Percentiles rank a stretch among this genome's conserved stretches.
These are phyloP conservation scores for Microtus californicus DNA, from an alignment of 2,797 vertebrate species.

Conservation along the genomic window DNA sequence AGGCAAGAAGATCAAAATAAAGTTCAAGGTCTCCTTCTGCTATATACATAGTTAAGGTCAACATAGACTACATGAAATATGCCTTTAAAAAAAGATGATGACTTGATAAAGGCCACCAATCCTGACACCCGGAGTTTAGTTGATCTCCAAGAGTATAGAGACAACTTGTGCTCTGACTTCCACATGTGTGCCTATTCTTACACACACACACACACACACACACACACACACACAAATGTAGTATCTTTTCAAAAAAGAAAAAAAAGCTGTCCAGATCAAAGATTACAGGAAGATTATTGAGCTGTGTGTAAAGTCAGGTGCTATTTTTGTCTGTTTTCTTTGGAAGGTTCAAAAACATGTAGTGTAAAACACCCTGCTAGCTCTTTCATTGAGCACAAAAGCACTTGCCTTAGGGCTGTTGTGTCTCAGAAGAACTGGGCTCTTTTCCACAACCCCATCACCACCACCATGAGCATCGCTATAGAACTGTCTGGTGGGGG, in stretches of 20 bases:
- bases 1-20: background rate
- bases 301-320: background rate
- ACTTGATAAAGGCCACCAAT: background rate
- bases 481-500: background rate
- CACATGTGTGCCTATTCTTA: too few relatives aligned
- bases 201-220: background rate
- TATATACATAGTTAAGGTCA: background rate
- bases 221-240: background rate
- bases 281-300: background rate
- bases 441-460: background rate
- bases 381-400: background rate
- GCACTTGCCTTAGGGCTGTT: background rate
- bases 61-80: background rate
- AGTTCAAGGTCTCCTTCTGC: background rate
- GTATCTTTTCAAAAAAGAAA: background rate
- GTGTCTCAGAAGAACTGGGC: background rate
- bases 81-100: background rate
- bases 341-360: background rate
- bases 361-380: background rate
- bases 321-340: background rate
- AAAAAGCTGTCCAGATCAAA: constrained; percentile 5
- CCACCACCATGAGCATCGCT: background rate
- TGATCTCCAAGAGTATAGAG: background rate
- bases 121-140: background rate
- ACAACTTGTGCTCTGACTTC: background rate